These are phyloP conservation scores for Cheilosia variabilis DNA, from an alignment of 2,888 invertebrate genomes.

Conservation along the genomic window DNA sequence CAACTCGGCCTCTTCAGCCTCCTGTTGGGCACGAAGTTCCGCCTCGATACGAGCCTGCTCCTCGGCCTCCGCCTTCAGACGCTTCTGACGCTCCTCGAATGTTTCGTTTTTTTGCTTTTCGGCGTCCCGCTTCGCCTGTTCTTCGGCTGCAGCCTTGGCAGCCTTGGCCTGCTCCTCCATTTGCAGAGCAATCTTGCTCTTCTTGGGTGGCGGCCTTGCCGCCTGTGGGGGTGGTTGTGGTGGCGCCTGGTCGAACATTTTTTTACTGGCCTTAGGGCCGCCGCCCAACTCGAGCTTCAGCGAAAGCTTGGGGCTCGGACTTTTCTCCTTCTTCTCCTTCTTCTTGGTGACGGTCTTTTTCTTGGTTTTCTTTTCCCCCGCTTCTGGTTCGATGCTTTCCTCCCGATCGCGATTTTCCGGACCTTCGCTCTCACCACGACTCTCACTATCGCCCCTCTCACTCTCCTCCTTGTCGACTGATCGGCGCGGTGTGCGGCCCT, in stretches of 20 bases:
- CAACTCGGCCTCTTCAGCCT: conserved; percentile 79
- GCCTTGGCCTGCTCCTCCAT: conserved; percentile 83
- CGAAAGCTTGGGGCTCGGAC: conserved; percentile 81
- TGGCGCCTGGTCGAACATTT: conserved; percentile 82
- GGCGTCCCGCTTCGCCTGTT: conserved; percentile 80
- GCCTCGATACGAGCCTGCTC: conserved; percentile 81
- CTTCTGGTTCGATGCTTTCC: conserved; percentile 80
- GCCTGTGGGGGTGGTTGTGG: conserved; percentile 76
- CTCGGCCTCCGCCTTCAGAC: conserved; percentile 81
- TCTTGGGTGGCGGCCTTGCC: conserved; percentile 82
- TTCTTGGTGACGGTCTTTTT: conserved; percentile 81
- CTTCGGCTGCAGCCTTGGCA: conserved; percentile 82
- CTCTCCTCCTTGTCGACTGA: conserved; percentile 80
- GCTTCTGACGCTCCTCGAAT: conserved; percentile 82
- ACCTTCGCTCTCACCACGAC: conserved; percentile 75
- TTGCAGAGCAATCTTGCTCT: conserved; percentile 82
- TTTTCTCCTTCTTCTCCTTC: conserved; percentile 82
- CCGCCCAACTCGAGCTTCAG: conserved; percentile 82
- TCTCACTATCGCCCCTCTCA: conserved; percentile 70
- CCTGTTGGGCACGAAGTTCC: conserved; percentile 80
- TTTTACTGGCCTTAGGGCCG: conserved; percentile 82
- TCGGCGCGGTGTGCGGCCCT: conserved; percentile 78
- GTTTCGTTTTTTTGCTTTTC: conserved; percentile 81
- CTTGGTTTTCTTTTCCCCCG: conserved; percentile 80
- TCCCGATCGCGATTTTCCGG: conserved; percentile 78